Evolutionary conservation across 2,797 vertebrate genomes (phyloP), one percentile per base, ranked within the genome.

Genomic region (Coregonus sp.): DNA sequence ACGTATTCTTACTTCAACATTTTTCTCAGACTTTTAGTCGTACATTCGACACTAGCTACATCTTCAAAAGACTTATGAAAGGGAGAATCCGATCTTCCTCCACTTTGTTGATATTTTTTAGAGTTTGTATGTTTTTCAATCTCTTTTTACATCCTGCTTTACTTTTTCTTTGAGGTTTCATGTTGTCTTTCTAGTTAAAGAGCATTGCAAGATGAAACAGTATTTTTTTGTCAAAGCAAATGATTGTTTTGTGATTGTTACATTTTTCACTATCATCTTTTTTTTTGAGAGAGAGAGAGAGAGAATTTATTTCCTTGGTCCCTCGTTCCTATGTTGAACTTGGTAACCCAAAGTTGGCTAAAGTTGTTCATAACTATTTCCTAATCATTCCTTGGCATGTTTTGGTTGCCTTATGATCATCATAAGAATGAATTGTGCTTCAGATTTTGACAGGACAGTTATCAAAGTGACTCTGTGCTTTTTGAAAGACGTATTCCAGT

Each of bases 361-460:
- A 40, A 18, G 63, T 83, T 80, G 20, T n/a, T 84, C 79, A 91
- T 82, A 68, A 40, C 37, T 40, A 40, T 40, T 7, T 40, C 37
- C 37, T 40, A 7, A 40, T 40, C 37, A 5, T 40, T 40, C 37
- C 37, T 47, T 47, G n/a, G 69, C 79, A 84, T 85, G 85, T 59
- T 87, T 88, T 79, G 77, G 78, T 90, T 87, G 84, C 88, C 87
- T 90, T 89, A 75, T 83, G 40, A 81, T 71, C 75, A 80, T 85
- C 76, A 72, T 74, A 77, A 18, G 16, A 80, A 80, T 76, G 74
- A 70, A 89, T 87, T 77, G 79, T 78, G 72, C 82, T 81, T 74
- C 37, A 82, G 82, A 75, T 85, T 84, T 83, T 81, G 86, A 86
- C 90, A 81, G 80, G 88, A 92, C 89, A 92, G 86, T 86, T 90